phyloP scores from a whole-genome alignment of 1,140 invertebrate genomes.

The Neodiprion pinetum region DNA sequence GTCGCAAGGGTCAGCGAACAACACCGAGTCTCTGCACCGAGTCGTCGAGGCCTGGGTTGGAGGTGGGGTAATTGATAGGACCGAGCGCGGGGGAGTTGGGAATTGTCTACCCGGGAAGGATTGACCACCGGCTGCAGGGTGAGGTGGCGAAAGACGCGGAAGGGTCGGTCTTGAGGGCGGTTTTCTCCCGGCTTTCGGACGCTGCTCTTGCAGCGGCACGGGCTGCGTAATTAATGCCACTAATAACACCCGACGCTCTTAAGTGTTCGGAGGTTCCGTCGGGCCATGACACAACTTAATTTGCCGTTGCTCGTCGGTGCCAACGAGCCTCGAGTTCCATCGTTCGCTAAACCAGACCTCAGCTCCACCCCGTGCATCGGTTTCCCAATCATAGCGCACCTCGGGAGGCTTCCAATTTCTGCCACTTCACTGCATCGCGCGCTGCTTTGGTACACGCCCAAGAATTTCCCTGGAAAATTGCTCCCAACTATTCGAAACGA shows the following conservation, averaged over 20 bases:
- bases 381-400: too few species aligned
- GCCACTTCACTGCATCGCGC: too few species aligned
- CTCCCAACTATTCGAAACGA: too few species aligned
- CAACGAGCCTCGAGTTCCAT: not conserved
- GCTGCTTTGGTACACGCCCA: too few species aligned
- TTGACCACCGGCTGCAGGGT: constrained; percentile 35
- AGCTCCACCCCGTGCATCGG: too few species aligned
- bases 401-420: too few species aligned
- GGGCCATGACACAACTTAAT: constrained; percentile 1
- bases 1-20: constrained; percentile 20
- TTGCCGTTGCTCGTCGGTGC: not conserved
- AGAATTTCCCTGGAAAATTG: too few species aligned
- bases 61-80: constrained; percentile 41
- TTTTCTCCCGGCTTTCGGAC: not conserved
- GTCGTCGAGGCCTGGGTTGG: not conserved
- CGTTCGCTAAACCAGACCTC: too few species aligned
- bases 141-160: constrained; percentile 17
- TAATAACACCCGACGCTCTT: not conserved
- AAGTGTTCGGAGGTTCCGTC: constrained; percentile 3
- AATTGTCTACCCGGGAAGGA: constrained; percentile 41
- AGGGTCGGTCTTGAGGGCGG: not conserved
- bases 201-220: not conserved
- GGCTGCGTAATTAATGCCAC: constrained; percentile 6
- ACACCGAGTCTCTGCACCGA: constrained; percentile 1
- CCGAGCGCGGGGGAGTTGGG: constrained; percentile 27